Evolutionary conservation across 2,888 invertebrate species (phyloP), one percentile per base, ranked within the genome.

Genomic region (Orthosia gothica): DNA sequence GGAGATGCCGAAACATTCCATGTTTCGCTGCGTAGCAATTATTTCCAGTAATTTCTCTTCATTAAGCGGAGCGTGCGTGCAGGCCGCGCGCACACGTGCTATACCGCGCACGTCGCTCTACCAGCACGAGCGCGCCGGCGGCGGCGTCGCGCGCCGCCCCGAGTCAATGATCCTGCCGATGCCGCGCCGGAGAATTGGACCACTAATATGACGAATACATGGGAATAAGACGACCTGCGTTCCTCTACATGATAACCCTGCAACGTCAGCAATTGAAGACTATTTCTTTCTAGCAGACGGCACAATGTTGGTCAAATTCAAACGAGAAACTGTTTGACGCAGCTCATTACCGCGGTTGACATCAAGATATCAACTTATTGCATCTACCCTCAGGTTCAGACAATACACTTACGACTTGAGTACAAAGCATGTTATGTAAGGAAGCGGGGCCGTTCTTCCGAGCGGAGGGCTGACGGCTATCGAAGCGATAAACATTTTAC

Each of bases 11-110:
- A 75, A 80, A 83, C 85, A 86, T 84, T 84, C 79, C 87, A 70
- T 74, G 71, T 68, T 63, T 62, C 59, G 59, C 74, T 73, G 72
- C 71, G 82, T 74, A 73, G 54, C 83, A 76, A 85, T 86, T 83
- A 85, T 83, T 84, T 71, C 81, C 68, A 76, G 73, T 87, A 88
- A 90, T 90, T 89, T 90, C 89, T 90, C 89, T 83, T 84, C 76
- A 84, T 86, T 82, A 86, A 82, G 59, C 79, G 55, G 58, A 74
- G 67, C 69, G 74, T 74, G 72, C 79, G 79, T 65, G 76, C n/a
- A 58, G 77, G 23, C 59, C 45, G 66, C 58, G 66, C 59, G 58
- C 70, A 65, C 82, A 79, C 69, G 87, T 84, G 82, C 79, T 83
- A 40, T 40, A 3, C 32, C 40, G 40, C 9, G 64, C 70, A 70